Evolutionary conservation across 1,140 invertebrate species (phyloP).

Genomic region (Neomicropteryx cornuta): DNA sequence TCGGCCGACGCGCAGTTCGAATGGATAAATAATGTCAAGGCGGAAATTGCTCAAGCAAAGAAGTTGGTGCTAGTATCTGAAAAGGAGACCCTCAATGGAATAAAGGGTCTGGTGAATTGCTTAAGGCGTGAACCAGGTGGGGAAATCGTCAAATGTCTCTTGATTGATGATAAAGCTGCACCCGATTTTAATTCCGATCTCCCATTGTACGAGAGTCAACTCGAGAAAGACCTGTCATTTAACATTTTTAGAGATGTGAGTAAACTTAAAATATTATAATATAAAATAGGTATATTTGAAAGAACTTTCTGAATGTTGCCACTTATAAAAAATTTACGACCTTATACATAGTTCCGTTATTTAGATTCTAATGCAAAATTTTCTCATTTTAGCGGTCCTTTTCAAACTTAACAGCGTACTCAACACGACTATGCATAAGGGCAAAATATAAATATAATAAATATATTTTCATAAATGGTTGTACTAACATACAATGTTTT

Average conservation of each 20-base stretch:
- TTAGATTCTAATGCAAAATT: no score
- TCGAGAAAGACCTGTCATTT: conserved; percentile 52
- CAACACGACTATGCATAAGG: no score
- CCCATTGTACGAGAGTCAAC: conserved; percentile 42
- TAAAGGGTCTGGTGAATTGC: conserved; percentile 65
- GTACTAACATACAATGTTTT: no score
- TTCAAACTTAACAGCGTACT: no score
- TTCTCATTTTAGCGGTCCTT: no score
- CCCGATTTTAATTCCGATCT: conserved; percentile 42
- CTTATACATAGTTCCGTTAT: no score
- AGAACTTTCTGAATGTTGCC: no score
- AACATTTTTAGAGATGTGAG: conserved; percentile 53
- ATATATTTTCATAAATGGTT: no score
- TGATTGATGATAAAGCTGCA: conserved; percentile 44
- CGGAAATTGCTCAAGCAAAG: conserved; percentile 29
- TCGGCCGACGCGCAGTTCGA: conserved; percentile 7
- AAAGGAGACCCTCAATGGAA: conserved; percentile 48
- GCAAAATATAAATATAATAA: no score
- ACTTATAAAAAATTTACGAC: no score
- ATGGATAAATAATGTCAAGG: conserved; percentile 22
- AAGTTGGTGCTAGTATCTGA: conserved; percentile 38
- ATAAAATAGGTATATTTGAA: no score
- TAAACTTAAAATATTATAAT: no score
- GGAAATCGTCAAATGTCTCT: conserved; percentile 39
- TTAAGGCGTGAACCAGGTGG: conserved; percentile 48